Evolutionary conservation across 2,888 invertebrate species (phyloP).

Genomic region (Eledone cirrhosa): DNA sequence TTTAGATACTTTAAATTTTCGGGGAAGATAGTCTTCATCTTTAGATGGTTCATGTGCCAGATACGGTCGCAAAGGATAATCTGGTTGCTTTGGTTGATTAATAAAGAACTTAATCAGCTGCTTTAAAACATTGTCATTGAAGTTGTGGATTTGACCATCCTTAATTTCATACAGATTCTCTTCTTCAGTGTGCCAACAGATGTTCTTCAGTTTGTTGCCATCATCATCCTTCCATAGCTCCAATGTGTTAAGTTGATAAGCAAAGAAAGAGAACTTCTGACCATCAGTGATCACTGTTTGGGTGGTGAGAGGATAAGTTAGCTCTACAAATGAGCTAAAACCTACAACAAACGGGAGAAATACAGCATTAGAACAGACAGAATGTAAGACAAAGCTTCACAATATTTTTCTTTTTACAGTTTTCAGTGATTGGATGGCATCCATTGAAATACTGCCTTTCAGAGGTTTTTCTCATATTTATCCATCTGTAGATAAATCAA

Average conservation of each 20-base stretch:
- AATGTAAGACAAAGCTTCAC: background rate
- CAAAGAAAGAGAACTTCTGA: constrained; percentile 83
- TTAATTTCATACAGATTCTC: constrained; percentile 81
- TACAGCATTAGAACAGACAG: background rate
- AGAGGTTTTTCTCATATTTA: too few relatives aligned
- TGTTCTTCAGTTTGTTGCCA: constrained; percentile 78
- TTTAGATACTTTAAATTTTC: too few relatives aligned
- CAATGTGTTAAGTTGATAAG: constrained; percentile 89
- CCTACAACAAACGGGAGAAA: constrained; percentile 68
- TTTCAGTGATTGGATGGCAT: too few relatives aligned
- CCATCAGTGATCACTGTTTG: constrained; percentile 92
- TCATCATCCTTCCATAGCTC: constrained; percentile 71
- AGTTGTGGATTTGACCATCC: constrained; percentile 70
- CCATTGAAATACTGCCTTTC: too few relatives aligned
- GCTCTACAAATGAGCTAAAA: constrained; percentile 87
- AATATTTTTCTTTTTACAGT: background rate
- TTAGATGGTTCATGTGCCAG: background rate
- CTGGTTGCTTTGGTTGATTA: constrained; percentile 61
- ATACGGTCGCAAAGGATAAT: constrained; percentile 75
- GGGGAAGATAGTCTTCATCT: too few relatives aligned
- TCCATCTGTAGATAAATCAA: too few relatives aligned
- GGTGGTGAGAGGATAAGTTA: constrained; percentile 88
- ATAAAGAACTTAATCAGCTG: constrained; percentile 79
- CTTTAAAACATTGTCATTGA: constrained; percentile 83
- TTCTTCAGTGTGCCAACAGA: constrained; percentile 81